These are phyloP conservation scores for Mesorhabditis sp. DNA, from an alignment of 2,888 invertebrate species.

Conservation along the genomic window DNA sequence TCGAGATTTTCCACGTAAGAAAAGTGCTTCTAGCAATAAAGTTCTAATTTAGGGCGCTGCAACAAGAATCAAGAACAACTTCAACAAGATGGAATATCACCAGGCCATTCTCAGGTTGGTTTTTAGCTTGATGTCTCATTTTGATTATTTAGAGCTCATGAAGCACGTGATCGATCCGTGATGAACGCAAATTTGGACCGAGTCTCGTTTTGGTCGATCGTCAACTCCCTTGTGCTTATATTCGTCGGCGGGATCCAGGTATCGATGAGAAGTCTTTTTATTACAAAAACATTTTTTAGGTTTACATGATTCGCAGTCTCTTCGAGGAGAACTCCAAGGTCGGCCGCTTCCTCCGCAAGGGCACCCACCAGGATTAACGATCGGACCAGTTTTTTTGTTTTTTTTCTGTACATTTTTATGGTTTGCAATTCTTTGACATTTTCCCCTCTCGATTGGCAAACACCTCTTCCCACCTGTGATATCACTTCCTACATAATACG, in stretches of 20 bases:
- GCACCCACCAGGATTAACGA: conserved; percentile 8
- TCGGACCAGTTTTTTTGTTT: too few species aligned
- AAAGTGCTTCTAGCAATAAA: too few species aligned
- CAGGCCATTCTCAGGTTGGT: conserved; percentile 15
- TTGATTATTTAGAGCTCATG: conserved; percentile 64
- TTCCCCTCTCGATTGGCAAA: too few species aligned
- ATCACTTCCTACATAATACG: background rate
- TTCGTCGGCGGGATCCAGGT: conserved; percentile 70
- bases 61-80: conserved; percentile 41
- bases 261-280: conserved; percentile 3
- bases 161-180: conserved; percentile 77
- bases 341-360: conserved; percentile 43
- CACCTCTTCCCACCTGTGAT: background rate
- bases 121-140: background rate
- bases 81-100: conserved; percentile 46
- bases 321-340: conserved; percentile 68
- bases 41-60: conserved; percentile 29
- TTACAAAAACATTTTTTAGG: conserved; percentile 52
- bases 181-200: conserved; percentile 77
- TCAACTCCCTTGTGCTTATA: conserved; percentile 74
- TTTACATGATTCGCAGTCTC: conserved; percentile 75
- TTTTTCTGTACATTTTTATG: too few species aligned
- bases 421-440: too few species aligned
- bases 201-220: conserved; percentile 75
- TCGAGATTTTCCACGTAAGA: conserved; percentile 41